A percentile compares a stretch with the other conserved stretches of the same genome.
phyloP scores from a whole-genome alignment of 2,888 invertebrate species.

The Chymomyza caudatula region DNA sequence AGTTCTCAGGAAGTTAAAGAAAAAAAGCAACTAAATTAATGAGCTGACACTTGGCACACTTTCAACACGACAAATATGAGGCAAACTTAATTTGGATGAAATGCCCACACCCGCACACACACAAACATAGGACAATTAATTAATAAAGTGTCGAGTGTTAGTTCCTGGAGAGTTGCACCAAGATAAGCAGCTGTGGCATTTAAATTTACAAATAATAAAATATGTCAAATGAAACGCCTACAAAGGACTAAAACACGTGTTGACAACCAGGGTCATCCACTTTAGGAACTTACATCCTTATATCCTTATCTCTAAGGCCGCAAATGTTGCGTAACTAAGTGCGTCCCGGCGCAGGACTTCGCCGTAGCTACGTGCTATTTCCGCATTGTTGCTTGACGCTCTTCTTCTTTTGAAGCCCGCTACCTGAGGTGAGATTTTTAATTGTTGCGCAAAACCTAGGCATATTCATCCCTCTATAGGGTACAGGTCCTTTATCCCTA shows the following conservation, averaged over 20 bases:
- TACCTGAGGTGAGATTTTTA: conserved; percentile 54
- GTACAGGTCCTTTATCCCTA: not conserved
- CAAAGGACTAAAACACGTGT: conserved; percentile 7
- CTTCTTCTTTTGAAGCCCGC: conserved; percentile 14
- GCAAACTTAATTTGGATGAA: conserved; percentile 28
- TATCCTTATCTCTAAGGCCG: conserved; percentile 46
- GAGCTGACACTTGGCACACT: conserved; percentile 43
- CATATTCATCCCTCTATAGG: not conserved
- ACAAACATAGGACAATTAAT: conserved; percentile 47
- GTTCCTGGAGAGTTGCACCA: conserved; percentile 6
- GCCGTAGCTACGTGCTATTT: not conserved
- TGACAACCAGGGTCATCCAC: not conserved
- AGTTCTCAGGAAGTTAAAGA: not conserved
- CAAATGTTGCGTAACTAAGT: conserved; percentile 72
- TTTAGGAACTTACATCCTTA: not conserved
- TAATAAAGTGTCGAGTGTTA: conserved; percentile 56
- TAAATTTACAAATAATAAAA: conserved; percentile 58
- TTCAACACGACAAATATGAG: conserved; percentile 28
- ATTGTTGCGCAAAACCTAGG: conserved; percentile 39
- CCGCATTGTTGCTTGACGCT: not conserved
- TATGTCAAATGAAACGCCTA: conserved; percentile 50
- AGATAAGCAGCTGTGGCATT: conserved; percentile 58
- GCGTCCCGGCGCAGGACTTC: conserved; percentile 20
- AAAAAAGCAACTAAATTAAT: conserved; percentile 44
- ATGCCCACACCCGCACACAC: not conserved